Conservation (phyloP, 1,140 invertebrate genomes). For the Drosophila jambulina region DNA sequence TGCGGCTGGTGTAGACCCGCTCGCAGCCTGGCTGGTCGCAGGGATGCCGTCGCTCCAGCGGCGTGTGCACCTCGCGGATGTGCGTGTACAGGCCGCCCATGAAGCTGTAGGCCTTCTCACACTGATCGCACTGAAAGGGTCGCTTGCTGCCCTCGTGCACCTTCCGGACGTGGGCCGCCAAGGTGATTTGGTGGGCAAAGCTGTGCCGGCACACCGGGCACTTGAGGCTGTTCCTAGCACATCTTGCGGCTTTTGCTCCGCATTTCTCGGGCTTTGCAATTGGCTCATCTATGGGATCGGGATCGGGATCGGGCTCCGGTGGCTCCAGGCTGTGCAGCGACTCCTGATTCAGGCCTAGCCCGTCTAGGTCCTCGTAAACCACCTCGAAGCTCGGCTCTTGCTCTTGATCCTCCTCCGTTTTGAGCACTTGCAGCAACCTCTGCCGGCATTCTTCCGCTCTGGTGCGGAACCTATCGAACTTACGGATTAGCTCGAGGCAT, state of each 20-base stretch:
- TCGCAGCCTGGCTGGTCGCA: constrained; percentile 68
- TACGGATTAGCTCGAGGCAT: constrained; percentile 34
- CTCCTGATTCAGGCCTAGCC: neutral
- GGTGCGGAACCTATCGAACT: constrained; percentile 44
- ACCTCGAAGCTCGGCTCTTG: constrained; percentile 53
- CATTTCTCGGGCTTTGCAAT: neutral
- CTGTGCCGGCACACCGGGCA: constrained; percentile 64
- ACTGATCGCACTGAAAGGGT: constrained; percentile 75
- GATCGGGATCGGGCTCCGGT: constrained; percentile 19
- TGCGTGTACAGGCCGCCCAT: constrained; percentile 80
- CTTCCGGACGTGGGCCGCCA: constrained; percentile 72
- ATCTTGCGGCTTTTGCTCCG: constrained; percentile 12
- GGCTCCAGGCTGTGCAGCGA: constrained; percentile 17
- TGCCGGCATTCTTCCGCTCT: constrained; percentile 38
- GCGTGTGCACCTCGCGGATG: constrained; percentile 72
- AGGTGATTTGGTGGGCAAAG: constrained; percentile 71
- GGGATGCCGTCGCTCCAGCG: constrained; percentile 54
- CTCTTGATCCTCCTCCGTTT: neutral
- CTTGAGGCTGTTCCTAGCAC: constrained; percentile 62
- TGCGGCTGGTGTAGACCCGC: constrained; percentile 70
- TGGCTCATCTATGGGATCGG: constrained; percentile 59
- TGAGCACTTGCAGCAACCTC: constrained; percentile 34
- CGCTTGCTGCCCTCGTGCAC: constrained; percentile 77
- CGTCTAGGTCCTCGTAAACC: constrained; percentile 40
- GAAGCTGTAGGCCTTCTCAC: constrained; percentile 78